Evolutionary conservation across 2,888 invertebrate species (phyloP).

Genomic region (Erpobdella octoculata): DNA sequence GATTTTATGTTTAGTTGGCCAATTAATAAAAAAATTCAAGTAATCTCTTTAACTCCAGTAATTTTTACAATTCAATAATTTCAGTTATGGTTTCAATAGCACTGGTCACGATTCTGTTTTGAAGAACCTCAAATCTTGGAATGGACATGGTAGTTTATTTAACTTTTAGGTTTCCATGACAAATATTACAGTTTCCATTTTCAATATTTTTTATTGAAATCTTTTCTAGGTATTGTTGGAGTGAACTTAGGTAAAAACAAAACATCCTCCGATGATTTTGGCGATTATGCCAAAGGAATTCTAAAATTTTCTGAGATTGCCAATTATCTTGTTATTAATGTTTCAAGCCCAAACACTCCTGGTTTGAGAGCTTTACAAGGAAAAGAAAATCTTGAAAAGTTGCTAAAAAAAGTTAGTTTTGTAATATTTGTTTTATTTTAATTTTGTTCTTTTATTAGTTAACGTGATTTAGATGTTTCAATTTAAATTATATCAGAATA

Average conservation of each 20-base stretch:
- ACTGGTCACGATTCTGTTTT: slow-evolving; percentile 74
- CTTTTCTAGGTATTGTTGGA: slow-evolving; percentile 61
- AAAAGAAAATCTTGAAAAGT: slow-evolving; percentile 64
- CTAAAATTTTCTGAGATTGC: slow-evolving; percentile 71
- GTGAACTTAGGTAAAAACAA: slow-evolving; percentile 96
- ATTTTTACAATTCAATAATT: slow-evolving; percentile 22
- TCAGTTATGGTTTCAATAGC: slow-evolving; percentile 85
- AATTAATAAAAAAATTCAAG: not conserved
- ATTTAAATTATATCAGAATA: not conserved
- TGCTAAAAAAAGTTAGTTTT: slow-evolving; percentile 56
- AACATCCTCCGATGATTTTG: slow-evolving; percentile 63
- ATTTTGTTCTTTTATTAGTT: not conserved
- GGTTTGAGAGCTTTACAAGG: slow-evolving; percentile 76
- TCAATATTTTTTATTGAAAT: not conserved
- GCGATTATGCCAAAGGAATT: slow-evolving; percentile 78
- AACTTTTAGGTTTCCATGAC: not conserved
- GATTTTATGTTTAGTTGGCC: not conserved
- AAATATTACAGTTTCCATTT: not conserved
- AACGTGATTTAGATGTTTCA: not conserved
- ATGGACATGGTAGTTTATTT: not conserved
- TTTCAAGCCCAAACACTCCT: slow-evolving; percentile 93
- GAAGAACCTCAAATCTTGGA: not conserved
- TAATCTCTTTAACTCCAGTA: not conserved
- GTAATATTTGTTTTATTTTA: no score
- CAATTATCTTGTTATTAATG: slow-evolving; percentile 82